Evolutionary conservation across 1,140 invertebrate genomes (phyloP).

Genomic region (Eubasilissa regina): DNA sequence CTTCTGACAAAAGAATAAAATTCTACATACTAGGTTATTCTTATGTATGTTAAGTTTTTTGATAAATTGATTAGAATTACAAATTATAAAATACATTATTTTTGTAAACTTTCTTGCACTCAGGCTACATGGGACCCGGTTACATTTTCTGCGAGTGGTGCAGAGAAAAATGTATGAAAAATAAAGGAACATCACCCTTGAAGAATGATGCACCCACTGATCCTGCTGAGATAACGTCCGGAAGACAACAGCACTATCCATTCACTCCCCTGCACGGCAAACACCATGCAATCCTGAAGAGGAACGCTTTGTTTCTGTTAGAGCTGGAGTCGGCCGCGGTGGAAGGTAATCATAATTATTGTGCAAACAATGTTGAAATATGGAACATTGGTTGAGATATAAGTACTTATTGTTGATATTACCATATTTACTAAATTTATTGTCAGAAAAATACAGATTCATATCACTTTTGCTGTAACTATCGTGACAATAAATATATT

Average conservation of each 20-base stretch:
- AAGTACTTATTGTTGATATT: too few relatives aligned
- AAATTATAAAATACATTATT: not conserved
- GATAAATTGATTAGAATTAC: not conserved
- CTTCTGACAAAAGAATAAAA: too few relatives aligned
- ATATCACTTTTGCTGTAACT: too few relatives aligned
- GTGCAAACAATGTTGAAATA: too few relatives aligned
- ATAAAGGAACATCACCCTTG: slow-evolving; percentile 55
- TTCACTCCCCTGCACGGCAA: not conserved
- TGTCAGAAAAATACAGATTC: too few relatives aligned
- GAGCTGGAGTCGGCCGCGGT: slow-evolving; percentile 86
- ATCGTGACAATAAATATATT: too few relatives aligned
- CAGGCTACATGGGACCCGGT: slow-evolving; percentile 46
- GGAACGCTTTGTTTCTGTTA: slow-evolving; percentile 95
- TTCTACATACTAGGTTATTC: too few relatives aligned
- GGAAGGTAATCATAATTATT: slow-evolving; percentile 63
- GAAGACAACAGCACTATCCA: not conserved
- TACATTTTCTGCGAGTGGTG: slow-evolving; percentile 41
- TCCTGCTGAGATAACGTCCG: too few relatives aligned
- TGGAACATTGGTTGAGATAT: too few relatives aligned
- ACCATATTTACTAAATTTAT: too few relatives aligned
- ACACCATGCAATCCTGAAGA: slow-evolving; percentile 79
- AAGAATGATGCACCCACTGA: not conserved
- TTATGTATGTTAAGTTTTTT: too few relatives aligned
- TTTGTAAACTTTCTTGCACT: not conserved
- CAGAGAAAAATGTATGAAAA: slow-evolving; percentile 62